Evolutionary conservation across 2,113 vertebrate species (phyloP).

Genomic region (Bucco capensis): DNA sequence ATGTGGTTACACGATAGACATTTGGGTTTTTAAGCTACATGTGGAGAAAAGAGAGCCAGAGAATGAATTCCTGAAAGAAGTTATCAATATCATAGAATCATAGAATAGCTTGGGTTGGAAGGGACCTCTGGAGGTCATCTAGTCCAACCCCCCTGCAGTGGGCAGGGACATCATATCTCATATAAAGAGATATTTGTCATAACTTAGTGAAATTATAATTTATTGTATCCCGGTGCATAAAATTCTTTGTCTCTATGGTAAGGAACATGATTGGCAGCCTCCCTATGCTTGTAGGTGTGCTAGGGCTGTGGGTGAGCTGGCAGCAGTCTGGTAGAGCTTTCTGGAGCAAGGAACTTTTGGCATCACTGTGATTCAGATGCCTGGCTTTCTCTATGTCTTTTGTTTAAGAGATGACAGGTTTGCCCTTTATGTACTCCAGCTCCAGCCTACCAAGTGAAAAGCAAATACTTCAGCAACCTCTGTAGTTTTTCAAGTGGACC

Average conservation of each 20-base stretch:
- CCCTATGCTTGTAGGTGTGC: not conserved
- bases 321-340: not conserved
- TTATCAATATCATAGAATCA: too few relatives aligned
- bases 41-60: not conserved
- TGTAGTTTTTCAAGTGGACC: not conserved
- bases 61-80: not conserved
- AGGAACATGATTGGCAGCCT: not conserved
- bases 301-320: not conserved
- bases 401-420: not conserved
- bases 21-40: not conserved
- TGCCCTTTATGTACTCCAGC: not conserved
- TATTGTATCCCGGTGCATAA: not conserved
- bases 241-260: rapidly evolving
- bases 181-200: not conserved
- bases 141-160: too few relatives aligned
- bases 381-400: not conserved
- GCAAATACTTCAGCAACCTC: not conserved
- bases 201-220: not conserved
- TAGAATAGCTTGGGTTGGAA: too few relatives aligned
- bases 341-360: not conserved
- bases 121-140: too few relatives aligned
- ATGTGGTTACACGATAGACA: not conserved
- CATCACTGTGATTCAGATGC: not conserved
- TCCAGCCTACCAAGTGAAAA: not conserved
- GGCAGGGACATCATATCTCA: too few relatives aligned